Evolutionary conservation across 2,113 vertebrate species (phyloP), one percentile per base, ranked within the genome.

Genomic region (Aspidoscelis tigris): DNA sequence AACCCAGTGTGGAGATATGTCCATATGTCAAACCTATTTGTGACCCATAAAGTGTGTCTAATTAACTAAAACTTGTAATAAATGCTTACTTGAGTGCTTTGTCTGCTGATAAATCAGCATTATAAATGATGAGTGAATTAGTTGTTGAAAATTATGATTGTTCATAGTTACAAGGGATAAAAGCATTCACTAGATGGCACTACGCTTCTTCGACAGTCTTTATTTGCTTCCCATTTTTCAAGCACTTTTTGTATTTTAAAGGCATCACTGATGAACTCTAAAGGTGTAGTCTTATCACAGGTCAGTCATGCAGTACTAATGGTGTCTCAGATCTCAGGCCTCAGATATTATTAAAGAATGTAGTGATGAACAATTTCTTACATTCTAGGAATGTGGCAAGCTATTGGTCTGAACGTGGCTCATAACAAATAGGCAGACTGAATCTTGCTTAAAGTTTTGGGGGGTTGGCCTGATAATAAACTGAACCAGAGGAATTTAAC

Each of bases 181-280:
- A n/a, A 50, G 1, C 21, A 69, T 70, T 89, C 92, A 83, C 87
- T 26, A 85, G 93, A 82, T 93, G 92, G 91, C 92, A 90, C 65
- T 87, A 89, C 20, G 3, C 24, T 81, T 70, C 77, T 88, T 24
- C 1, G 1, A 7, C 0, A 0, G 0, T 11, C 0, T 0, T 24
- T 64, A 39, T 21, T 16, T 7, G 24, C 26, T 76, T 33, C 33
- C 33, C 33, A 33, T 33, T 4, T n/a, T n/a, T 55, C 14, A 50
- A 16, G 74, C 5, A 16, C 10, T 47, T n/a, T 53, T 55, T 76
- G 5, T 24, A 65, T 76, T 69, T 76, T 53, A 55, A 20, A 7
- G 71, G 39, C 11, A 12, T 71, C 64, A 39, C 20, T 14, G 7
- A 50, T 61, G 14, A 16, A 61, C 39, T 79, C 74, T 50, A 82